Percentiles rank a stretch among this genome's conserved stretches.
Conservation (phyloP, 2,113 vertebrate genomes). For the Madoqua kirkii region DNA sequence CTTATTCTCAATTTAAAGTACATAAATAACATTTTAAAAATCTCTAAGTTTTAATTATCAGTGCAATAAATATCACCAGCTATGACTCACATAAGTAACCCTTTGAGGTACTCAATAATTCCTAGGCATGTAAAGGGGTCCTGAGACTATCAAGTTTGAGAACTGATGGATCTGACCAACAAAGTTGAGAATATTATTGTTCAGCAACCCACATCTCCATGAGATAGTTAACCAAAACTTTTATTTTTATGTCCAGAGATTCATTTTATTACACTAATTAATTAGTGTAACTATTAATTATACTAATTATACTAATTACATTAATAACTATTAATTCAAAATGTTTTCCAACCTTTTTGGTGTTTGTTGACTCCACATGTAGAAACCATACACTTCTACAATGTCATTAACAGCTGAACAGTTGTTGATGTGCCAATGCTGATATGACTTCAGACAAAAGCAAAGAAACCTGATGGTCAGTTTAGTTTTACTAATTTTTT, state of each 20-base stretch:
- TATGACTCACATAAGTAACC: not conserved
- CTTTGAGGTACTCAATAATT: not conserved
- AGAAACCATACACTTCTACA: not conserved
- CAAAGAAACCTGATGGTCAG: not conserved
- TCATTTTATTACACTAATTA: not conserved
- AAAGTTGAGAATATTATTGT: not conserved
- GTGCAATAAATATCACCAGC: not conserved
- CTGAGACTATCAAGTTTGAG: not conserved
- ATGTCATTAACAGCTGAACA: not conserved
- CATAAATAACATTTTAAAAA: not conserved
- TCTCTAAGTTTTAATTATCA: constrained; percentile 14
- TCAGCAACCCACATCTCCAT: not conserved
- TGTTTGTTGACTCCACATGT: not conserved
- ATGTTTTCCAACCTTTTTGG: not conserved
- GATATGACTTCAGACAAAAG: constrained; percentile 19
- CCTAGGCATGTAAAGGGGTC: not conserved
- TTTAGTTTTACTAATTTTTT: not conserved
- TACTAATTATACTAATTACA: too few relatives aligned
- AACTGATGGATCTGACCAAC: not conserved
- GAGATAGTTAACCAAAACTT: not conserved
- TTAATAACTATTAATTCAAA: not conserved
- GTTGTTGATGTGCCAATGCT: not conserved
- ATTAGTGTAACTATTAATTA: too few relatives aligned
- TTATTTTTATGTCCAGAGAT: not conserved
- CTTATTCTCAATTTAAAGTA: constrained; percentile 31